phyloP scores from a whole-genome alignment of 2,888 invertebrate genomes.

The Anarsia innoxiella region DNA sequence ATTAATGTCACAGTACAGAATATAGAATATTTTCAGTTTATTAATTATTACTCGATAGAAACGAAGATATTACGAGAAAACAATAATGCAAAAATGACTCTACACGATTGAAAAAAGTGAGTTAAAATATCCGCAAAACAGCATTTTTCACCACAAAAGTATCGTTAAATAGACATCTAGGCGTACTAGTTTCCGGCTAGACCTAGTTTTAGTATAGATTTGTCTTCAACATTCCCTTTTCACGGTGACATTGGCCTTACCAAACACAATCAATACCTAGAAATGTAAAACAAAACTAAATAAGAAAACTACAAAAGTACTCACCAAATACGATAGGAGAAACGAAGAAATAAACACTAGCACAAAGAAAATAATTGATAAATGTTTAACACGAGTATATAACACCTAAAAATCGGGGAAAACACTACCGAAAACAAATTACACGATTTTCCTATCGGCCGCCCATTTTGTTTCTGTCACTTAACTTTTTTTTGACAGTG shows the following conservation, averaged over 20 bases:
- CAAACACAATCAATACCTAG: slow-evolving; percentile 57
- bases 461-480: slow-evolving; percentile 53
- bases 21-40: too few relatives aligned
- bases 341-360: slow-evolving; percentile 33
- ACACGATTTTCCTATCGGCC: slow-evolving; percentile 27
- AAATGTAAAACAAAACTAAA: slow-evolving; percentile 26
- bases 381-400: slow-evolving; percentile 25
- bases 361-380: slow-evolving; percentile 30
- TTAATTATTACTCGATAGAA: too few relatives aligned
- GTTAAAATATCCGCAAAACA: too few relatives aligned
- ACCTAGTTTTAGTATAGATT: slow-evolving; percentile 6
- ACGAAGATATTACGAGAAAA: too few relatives aligned
- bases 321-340: slow-evolving; percentile 42
- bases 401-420: slow-evolving; percentile 37
- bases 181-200: slow-evolving; percentile 4
- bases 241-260: slow-evolving; percentile 65
- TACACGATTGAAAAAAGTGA: too few relatives aligned
- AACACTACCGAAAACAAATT: slow-evolving; percentile 32
- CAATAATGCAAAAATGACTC: too few relatives aligned
- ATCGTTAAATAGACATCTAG: too few relatives aligned
- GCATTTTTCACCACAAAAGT: too few relatives aligned
- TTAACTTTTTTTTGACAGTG: slow-evolving; percentile 25
- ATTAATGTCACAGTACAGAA: too few relatives aligned
- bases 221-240: slow-evolving; percentile 6
- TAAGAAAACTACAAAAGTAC: slow-evolving; percentile 34